A percentile compares a stretch with the other conserved stretches of the same genome.
Conservation (phyloP, 2,888 invertebrate species). For the Epirrita christyi region DNA sequence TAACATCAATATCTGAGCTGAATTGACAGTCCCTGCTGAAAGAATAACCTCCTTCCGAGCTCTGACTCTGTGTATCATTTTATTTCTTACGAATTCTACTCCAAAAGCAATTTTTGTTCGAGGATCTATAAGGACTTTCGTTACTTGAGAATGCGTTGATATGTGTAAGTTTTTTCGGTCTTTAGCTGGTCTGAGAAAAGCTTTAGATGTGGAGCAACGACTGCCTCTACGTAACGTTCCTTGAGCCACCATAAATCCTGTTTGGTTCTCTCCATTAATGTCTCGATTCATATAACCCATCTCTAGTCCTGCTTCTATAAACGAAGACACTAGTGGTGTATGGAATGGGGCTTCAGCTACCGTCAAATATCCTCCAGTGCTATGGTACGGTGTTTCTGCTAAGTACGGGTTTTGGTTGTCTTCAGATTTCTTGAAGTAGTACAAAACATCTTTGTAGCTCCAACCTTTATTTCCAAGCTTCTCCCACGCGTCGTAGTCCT, state of each 20-base stretch:
- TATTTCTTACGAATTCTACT: conserved; percentile 91
- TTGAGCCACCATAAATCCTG: conserved; percentile 96
- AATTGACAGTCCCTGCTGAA: conserved; percentile 96
- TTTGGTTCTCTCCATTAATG: conserved; percentile 93
- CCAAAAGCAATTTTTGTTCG: conserved; percentile 91
- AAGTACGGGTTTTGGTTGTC: conserved; percentile 95
- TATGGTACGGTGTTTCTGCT: conserved; percentile 91
- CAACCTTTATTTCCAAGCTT: conserved; percentile 94
- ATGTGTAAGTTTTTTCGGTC: conserved; percentile 93
- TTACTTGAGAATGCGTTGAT: conserved; percentile 92
- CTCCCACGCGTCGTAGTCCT: conserved; percentile 97
- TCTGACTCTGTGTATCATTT: conserved; percentile 88
- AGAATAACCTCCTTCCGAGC: conserved; percentile 95
- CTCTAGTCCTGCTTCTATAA: conserved; percentile 92
- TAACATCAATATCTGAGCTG: conserved; percentile 96
- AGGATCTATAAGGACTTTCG: conserved; percentile 89
- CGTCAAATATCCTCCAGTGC: conserved; percentile 92
- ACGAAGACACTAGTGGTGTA: conserved; percentile 92
- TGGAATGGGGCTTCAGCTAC: conserved; percentile 94
- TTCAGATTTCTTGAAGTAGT: conserved; percentile 96
- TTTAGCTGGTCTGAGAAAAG: conserved; percentile 92
- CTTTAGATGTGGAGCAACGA: conserved; percentile 95
- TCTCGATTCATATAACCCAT: conserved; percentile 95
- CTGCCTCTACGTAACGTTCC: conserved; percentile 91
- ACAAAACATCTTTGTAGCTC: conserved; percentile 91